A percentile compares a stretch with the other conserved stretches of the same genome.
Evolutionary conservation across 2,113 vertebrate genomes (phyloP).

Genomic region (Tragelaphus buxtoni): DNA sequence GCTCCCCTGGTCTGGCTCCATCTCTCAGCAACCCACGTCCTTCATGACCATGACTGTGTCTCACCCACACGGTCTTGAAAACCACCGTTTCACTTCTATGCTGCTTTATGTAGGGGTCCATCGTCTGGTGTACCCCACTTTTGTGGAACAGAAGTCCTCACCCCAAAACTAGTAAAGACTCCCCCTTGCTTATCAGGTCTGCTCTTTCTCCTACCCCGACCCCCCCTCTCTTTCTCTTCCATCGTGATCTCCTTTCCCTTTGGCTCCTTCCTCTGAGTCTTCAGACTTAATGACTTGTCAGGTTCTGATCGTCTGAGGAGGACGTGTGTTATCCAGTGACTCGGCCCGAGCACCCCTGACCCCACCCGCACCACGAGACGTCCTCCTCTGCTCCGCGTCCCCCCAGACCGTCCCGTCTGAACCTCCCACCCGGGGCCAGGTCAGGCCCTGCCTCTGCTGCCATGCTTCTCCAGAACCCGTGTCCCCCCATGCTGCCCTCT

Average conservation of each 20-base stretch:
- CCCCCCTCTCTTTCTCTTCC: rapidly evolving
- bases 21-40: too few relatives aligned
- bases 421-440: rapidly evolving
- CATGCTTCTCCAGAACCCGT: rapidly evolving
- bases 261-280: too few relatives aligned
- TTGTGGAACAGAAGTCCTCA: background rate
- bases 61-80: rapidly evolving
- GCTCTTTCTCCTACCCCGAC: rapidly evolving
- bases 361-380: rapidly evolving
- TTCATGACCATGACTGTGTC: background rate
- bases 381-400: rapidly evolving
- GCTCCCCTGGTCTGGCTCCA: rapidly evolving
- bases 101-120: rapidly evolving
- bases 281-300: rapidly evolving
- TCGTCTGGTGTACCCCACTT: rapidly evolving
- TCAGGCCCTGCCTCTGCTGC: rapidly evolving
- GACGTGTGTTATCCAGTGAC: rapidly evolving
- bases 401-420: rapidly evolving
- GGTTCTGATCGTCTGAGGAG: rapidly evolving
- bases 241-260: rapidly evolving
- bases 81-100: rapidly evolving
- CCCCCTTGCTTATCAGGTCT: rapidly evolving
- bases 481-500: rapidly evolving
- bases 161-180: rapidly evolving
- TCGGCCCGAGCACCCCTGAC: background rate